These are phyloP conservation scores for Pygoscelis antarcticus DNA, from an alignment of 2,113 vertebrate species.

Conservation along the genomic window DNA sequence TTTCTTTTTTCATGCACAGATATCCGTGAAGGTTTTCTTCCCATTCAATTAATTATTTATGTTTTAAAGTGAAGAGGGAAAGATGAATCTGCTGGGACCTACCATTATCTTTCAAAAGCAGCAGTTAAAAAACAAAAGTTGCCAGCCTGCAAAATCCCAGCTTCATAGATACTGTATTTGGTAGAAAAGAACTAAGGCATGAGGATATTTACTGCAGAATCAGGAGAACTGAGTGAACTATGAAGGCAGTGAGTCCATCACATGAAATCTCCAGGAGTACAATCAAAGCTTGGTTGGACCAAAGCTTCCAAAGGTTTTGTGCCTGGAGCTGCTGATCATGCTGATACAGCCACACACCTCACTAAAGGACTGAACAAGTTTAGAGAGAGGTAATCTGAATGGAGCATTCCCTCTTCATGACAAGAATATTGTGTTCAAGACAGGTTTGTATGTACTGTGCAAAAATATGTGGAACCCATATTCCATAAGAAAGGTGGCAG, in stretches of 20 bases:
- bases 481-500: neutral
- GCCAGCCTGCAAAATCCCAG: neutral
- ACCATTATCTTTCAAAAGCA: neutral
- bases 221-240: neutral
- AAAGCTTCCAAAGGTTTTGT: neutral
- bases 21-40: neutral
- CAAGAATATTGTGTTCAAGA: neutral
- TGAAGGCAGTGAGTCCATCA: neutral
- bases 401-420: neutral
- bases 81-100: neutral
- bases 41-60: neutral
- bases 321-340: neutral
- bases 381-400: neutral
- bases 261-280: neutral
- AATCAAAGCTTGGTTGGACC: fast-evolving
- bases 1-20: neutral
- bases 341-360: neutral
- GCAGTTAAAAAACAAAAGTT: neutral
- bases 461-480: neutral
- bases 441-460: neutral
- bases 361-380: neutral
- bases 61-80: neutral
- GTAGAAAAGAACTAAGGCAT: neutral
- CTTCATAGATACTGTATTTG: neutral
- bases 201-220: neutral